Evolutionary conservation across 2,888 invertebrate genomes (phyloP).

Genomic region (Bombylius major): DNA sequence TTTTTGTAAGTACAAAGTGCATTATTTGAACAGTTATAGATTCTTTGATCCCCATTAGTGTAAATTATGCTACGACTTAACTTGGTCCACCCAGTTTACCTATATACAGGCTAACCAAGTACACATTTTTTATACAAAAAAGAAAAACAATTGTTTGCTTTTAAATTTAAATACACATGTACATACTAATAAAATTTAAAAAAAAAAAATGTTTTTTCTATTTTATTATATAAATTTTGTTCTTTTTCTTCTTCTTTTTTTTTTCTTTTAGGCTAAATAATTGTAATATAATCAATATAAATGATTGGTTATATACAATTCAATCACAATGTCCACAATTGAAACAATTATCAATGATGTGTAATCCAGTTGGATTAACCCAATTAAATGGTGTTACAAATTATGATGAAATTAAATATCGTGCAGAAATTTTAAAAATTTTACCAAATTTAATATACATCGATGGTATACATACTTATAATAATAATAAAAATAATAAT

Average conservation of each 20-base stretch:
- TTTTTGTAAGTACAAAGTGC: no score
- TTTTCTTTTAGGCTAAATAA: constrained; percentile 42
- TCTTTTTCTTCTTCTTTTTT: background rate
- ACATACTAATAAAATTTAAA: background rate
- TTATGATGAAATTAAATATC: constrained; percentile 36
- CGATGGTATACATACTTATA: constrained; percentile 13
- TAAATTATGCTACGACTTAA: no score
- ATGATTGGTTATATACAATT: constrained; percentile 56
- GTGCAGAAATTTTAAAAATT: constrained; percentile 15
- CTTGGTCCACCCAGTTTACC: no score
- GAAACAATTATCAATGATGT: constrained; percentile 59
- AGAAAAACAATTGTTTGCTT: no score
- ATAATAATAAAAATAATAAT: background rate
- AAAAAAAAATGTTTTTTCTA: no score
- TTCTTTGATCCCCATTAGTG: no score
- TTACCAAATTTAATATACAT: constrained; percentile 18
- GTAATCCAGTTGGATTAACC: constrained; percentile 61
- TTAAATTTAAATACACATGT: background rate
- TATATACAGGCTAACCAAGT: no score
- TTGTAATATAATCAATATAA: constrained; percentile 46
- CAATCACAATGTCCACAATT: constrained; percentile 56
- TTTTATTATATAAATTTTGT: background rate
- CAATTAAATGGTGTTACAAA: constrained; percentile 46
- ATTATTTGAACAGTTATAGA: no score
- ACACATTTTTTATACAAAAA: no score